Percentiles rank a stretch among this genome's conserved stretches.
phyloP scores from a whole-genome alignment of 2,113 vertebrate species.

The Marcusenius ussheri region DNA sequence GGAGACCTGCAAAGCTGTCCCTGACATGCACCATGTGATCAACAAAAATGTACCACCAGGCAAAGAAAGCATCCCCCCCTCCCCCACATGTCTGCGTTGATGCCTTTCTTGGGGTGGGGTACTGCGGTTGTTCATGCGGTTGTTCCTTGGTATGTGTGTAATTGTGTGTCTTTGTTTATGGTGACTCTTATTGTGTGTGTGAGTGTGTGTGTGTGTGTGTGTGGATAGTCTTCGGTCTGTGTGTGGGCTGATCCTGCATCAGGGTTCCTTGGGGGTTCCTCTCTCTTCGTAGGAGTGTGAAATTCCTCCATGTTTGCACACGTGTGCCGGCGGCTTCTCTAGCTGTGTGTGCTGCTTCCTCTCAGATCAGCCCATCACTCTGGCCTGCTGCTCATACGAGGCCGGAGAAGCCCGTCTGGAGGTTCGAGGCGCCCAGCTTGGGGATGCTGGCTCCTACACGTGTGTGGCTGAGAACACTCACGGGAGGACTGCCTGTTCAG shows the following conservation, averaged over 20 bases:
- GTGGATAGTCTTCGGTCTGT: not conserved
- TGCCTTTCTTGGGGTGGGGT: not conserved
- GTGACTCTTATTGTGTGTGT: not conserved
- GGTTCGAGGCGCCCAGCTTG: constrained; percentile 63
- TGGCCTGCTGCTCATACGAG: constrained; percentile 59
- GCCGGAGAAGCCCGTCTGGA: constrained; percentile 59
- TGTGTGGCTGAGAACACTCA: constrained; percentile 67
- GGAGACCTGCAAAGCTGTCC: not conserved
- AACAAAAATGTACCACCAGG: not conserved
- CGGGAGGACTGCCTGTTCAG: constrained; percentile 66
- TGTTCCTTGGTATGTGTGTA: not conserved
- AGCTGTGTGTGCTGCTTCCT: constrained; percentile 5
- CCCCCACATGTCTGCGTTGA: not conserved
- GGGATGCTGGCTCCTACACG: constrained; percentile 68
- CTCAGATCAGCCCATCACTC: constrained; percentile 69
- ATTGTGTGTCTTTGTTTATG: not conserved
- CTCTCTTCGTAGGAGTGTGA: not conserved
- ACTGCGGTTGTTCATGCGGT: not conserved
- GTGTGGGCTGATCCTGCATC: not conserved
- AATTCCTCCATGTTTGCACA: not conserved
- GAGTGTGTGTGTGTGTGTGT: not conserved
- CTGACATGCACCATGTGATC: not conserved
- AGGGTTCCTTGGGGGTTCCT: not conserved
- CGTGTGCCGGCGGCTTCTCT: not conserved
- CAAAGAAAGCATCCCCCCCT: not conserved